Conservation (phyloP, 1,140 invertebrate genomes). For the Holotrichia oblita region DNA sequence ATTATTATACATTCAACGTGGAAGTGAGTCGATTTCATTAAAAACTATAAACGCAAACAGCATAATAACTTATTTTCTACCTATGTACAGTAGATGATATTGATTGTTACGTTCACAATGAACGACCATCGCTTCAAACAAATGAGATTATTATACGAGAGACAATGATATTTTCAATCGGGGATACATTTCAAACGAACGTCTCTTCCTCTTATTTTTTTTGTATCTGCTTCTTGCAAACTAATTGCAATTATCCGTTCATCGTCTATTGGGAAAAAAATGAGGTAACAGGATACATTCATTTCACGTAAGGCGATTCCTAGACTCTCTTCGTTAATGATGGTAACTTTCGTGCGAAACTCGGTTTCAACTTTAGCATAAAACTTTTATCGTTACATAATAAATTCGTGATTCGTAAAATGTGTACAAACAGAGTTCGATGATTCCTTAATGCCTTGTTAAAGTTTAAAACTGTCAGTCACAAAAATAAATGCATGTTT, state of each 20-base stretch:
- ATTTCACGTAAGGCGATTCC: not conserved
- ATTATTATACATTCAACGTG: not conserved
- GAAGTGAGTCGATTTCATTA: not conserved
- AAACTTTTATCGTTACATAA: slow-evolving; percentile 2
- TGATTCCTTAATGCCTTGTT: no score
- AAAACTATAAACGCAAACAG: not conserved
- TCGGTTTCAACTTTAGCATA: not conserved
- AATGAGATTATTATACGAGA: not conserved
- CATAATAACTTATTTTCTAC: not conserved
- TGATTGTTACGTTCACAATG: not conserved
- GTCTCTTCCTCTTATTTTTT: no score
- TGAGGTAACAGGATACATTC: not conserved
- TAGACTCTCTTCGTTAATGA: not conserved
- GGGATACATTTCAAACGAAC: not conserved
- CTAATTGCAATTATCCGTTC: not conserved
- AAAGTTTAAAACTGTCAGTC: no score
- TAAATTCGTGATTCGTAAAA: not conserved
- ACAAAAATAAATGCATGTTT: no score
- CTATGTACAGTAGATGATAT: no score
- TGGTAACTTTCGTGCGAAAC: slow-evolving; percentile 1
- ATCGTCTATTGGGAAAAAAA: not conserved
- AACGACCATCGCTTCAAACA: not conserved
- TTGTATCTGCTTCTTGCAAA: no score
- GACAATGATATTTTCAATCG: not conserved
- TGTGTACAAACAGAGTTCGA: no score